Evolutionary conservation across 2,797 vertebrate species (phyloP), one percentile per base, ranked within the genome.

Genomic region (Otus scops): DNA sequence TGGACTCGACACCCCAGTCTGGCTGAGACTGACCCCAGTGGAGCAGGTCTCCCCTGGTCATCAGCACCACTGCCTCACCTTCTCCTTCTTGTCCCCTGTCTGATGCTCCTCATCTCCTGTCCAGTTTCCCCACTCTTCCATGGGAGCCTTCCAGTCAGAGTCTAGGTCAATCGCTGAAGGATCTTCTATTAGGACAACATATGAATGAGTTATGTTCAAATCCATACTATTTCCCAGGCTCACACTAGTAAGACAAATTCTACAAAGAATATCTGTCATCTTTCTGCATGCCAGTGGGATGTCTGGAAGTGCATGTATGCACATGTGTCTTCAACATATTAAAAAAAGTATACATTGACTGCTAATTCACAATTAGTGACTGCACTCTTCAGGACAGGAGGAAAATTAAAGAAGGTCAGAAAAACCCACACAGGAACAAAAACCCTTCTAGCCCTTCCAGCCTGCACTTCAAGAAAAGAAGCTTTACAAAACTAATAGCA

Each of bases 121-220:
- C 96, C 96, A 97, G 65, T 96, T 97, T 82, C 97, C 94, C 95
- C 97, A 97, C 63, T 97, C 94, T 85, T 96, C 97, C 0, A 51
- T 94, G 59, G 97, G 96, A 89, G 96, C 95, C 70, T 94, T 97
- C 97, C 97, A 97, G 75, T 96, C 96, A 47, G 95, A 96, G 65
- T 96, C 78, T 30, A 85, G 77, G 77, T 96, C 95, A 85, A 26
- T 22, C 0, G 10, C 57, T 77, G 96, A 96, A 69, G 88, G 87
- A 82, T 93, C 92, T 50, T 89, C 97, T 97, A 26, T 70, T 18
- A 86, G 73, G 39, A 38, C n/a, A 94, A 85, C 5, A 24, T 4
- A 71, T 0, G 0, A 64, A 60, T 24, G 32, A 51, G 61, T 85
- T 71, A 34, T 19, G 3, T 63, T 91, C 74, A 92, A 64, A 77